Evolutionary conservation across 2,113 vertebrate genomes (phyloP).

Genomic region (Enhydra lutris): DNA sequence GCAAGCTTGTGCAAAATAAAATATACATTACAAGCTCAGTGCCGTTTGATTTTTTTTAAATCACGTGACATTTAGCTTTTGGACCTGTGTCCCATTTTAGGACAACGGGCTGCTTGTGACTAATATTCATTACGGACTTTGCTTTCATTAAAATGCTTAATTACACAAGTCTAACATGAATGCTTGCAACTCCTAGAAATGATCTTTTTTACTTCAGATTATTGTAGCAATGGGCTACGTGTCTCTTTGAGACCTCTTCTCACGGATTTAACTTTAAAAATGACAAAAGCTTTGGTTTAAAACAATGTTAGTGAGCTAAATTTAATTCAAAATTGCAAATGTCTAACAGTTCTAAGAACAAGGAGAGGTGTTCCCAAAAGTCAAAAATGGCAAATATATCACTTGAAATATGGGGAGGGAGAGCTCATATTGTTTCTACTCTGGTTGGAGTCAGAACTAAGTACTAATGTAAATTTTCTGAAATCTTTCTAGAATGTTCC

Average conservation of each 20-base stretch:
- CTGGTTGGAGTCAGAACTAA: neutral
- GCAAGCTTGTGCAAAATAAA: slow-evolving; percentile 99
- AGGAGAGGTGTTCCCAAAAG: neutral
- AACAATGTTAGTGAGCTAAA: neutral
- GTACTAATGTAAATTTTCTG: neutral
- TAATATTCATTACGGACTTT: neutral
- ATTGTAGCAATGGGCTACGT: neutral
- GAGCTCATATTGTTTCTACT: neutral
- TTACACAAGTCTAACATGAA: slow-evolving; percentile 23
- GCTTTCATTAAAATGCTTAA: slow-evolving; percentile 34
- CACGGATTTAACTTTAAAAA: neutral
- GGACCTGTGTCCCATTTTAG: neutral
- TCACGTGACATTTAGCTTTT: neutral
- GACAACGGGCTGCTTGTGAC: neutral
- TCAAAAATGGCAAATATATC: neutral
- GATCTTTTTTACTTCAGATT: neutral
- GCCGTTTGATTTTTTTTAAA: slow-evolving; percentile 81
- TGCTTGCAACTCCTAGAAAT: neutral
- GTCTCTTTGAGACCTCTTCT: neutral
- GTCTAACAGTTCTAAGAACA: neutral
- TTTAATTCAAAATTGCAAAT: neutral
- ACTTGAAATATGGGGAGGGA: neutral
- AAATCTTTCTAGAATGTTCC: neutral
- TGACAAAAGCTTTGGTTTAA: neutral
- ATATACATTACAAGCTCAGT: slow-evolving; percentile 94